Base-by-base conservation (phyloP, 2,888 invertebrate species). In the Acholoe squamosa region DNA sequence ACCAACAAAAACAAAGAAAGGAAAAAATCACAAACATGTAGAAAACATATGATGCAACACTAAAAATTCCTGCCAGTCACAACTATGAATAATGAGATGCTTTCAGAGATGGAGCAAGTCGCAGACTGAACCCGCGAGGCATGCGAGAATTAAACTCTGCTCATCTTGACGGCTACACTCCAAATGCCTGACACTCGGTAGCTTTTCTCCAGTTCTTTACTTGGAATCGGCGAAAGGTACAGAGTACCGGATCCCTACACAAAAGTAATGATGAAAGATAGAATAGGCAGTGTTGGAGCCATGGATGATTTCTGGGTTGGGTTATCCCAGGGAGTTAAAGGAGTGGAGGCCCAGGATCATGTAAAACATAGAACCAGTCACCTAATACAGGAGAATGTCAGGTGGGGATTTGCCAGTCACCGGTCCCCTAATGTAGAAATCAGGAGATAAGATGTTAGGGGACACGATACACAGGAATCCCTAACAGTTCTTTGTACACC, bases 151-250 rank as follows among this genome's bases (percentile, higher is more conserved):
- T 1, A n/a, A 86, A 86, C 84, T 84, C 84, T 84, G 54, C 86
- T 86, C 86, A 86, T 54, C 86, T 86, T 86, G 22, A 86, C 86
- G 22, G 86, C 86, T 31, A 86, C 54, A 54, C 86, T 86, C 86
- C 86, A 86, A 86, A 86, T 86, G 86, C 86, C 86, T 14, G 86
- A 54, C 86, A 86, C 86, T 54, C 52, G 86, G 86, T 86, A 86
- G 54, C 86, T 16, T 54, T 86, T 86, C 56, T 86, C 54, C 86
- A 86, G 54, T 28, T 86, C 86, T 86, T 86, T 86, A 54, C 86
- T 86, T 54, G 86, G 86, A 25, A 51, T 52, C 31, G 28, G 28
- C 54, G 86, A 86, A 54, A 86, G 52, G 54, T 54, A 52, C 31
- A 86, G 56, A 54, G 52, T 31, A 54, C 86, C 86, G 86, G 86